These are phyloP conservation scores for Adela reaumurella DNA, from an alignment of 2,888 invertebrate genomes.

Conservation along the genomic window DNA sequence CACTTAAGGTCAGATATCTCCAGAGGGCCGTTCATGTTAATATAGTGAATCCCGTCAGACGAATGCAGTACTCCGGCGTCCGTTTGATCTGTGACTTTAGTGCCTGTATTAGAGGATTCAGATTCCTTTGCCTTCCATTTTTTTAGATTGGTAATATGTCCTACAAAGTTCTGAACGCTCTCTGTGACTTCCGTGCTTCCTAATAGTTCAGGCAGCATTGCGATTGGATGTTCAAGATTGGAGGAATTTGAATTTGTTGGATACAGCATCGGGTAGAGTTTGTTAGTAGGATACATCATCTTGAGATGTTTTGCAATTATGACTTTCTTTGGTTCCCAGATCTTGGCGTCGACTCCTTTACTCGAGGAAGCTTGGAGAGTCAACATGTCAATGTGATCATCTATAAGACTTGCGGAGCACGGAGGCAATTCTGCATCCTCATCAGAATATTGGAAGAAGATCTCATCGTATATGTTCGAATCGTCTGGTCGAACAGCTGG, in stretches of 20 bases:
- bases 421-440: constrained; percentile 56
- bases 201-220: constrained; percentile 32
- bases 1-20: constrained; percentile 46
- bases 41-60: constrained; percentile 36
- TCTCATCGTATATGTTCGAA: constrained; percentile 42
- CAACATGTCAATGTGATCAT: constrained; percentile 53
- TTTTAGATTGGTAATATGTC: constrained; percentile 40
- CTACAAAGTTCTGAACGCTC: constrained; percentile 40
- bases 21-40: constrained; percentile 44
- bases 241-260: constrained; percentile 16
- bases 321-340: constrained; percentile 35
- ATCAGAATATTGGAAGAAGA: constrained; percentile 57
- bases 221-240: constrained; percentile 28
- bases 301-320: constrained; percentile 38
- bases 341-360: constrained; percentile 36
- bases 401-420: constrained; percentile 37
- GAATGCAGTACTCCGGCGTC: constrained; percentile 31
- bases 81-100: constrained; percentile 40
- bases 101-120: constrained; percentile 29
- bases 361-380: constrained; percentile 46
- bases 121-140: constrained; percentile 41
- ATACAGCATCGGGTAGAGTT: not conserved
- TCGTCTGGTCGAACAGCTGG: constrained; percentile 36
- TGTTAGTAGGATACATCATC: constrained; percentile 14
- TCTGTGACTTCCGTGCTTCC: constrained; percentile 27